Evolutionary conservation across 2,113 vertebrate genomes (phyloP).

Genomic region (Zapus hudsonius): DNA sequence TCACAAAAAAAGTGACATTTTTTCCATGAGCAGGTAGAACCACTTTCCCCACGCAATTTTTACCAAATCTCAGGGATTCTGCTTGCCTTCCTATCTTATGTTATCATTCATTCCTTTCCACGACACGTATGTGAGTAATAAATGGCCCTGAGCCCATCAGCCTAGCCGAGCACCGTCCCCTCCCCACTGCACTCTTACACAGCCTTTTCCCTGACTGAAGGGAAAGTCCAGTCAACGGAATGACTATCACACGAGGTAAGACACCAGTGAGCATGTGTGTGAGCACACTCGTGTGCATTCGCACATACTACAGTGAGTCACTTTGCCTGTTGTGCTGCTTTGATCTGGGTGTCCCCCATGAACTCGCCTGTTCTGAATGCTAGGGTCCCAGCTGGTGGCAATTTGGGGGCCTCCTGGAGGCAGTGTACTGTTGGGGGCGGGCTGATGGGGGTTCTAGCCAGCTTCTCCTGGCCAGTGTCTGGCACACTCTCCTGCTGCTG

Average conservation of each 20-base stretch:
- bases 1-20: not conserved
- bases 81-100: not conserved
- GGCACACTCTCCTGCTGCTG: too few species aligned
- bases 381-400: too few species aligned
- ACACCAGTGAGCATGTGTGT: not conserved
- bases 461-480: too few species aligned
- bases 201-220: not conserved
- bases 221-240: too few species aligned
- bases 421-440: too few species aligned
- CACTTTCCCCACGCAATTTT: not conserved
- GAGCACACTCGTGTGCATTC: not conserved
- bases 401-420: too few species aligned
- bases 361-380: too few species aligned
- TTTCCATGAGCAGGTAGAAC: not conserved
- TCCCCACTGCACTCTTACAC: not conserved
- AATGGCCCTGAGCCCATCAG: too few species aligned
- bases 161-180: rapidly evolving
- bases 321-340: too few species aligned
- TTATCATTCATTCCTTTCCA: not conserved
- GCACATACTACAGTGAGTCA: not conserved
- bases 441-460: too few species aligned
- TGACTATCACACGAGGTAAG: not conserved
- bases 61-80: not conserved
- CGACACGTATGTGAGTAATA: not conserved
- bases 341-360: too few species aligned